Percentiles rank a stretch among this genome's conserved stretches.
phyloP scores from a whole-genome alignment of 2,888 invertebrate genomes.

The Nineta flava region DNA sequence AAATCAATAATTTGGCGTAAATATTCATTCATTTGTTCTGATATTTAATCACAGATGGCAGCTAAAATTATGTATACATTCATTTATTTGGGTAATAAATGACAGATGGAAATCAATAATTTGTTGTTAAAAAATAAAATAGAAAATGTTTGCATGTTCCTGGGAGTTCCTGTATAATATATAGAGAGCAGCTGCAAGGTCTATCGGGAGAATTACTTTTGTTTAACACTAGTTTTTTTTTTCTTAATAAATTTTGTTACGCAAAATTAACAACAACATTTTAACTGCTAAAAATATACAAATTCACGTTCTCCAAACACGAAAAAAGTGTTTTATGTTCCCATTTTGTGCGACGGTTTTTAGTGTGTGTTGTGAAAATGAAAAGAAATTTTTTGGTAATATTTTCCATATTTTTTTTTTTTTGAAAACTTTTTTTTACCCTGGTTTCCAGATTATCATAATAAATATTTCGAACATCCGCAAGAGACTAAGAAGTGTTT shows the following conservation, averaged over 20 bases:
- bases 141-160: too few relatives aligned
- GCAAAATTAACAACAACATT: background rate
- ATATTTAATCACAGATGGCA: too few relatives aligned
- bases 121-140: too few relatives aligned
- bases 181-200: constrained; percentile 3
- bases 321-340: background rate
- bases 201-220: background rate
- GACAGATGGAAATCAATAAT: too few relatives aligned
- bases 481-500: too few relatives aligned
- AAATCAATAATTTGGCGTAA: too few relatives aligned
- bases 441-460: background rate
- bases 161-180: background rate
- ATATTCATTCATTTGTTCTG: too few relatives aligned
- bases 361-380: background rate
- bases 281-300: background rate
- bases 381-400: background rate
- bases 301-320: background rate
- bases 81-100: too few relatives aligned
- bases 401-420: too few relatives aligned
- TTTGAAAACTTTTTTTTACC: background rate
- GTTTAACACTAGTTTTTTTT: background rate
- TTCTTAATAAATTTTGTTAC: background rate
- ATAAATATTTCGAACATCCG: too few relatives aligned
- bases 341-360: constrained; percentile 2
- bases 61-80: too few relatives aligned